Evolutionary conservation across 2,888 invertebrate genomes (phyloP).

Genomic region (Drosophila mulleri): DNA sequence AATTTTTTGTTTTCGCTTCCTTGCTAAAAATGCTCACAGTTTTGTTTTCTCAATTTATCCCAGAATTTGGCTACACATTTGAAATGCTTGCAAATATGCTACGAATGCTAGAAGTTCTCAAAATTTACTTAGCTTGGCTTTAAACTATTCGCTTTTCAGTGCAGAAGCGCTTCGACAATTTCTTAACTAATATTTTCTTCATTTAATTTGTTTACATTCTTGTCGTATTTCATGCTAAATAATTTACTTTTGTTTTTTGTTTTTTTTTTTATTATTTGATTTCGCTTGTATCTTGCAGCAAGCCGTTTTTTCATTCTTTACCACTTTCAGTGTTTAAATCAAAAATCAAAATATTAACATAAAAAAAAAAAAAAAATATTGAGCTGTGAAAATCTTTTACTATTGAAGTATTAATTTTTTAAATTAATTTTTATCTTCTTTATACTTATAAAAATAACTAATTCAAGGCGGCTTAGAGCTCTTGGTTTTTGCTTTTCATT

Average conservation of each 20-base stretch:
- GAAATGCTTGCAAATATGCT: constrained; percentile 66
- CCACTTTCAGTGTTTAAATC: constrained; percentile 66
- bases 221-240: constrained; percentile 41
- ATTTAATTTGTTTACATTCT: constrained; percentile 37
- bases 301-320: constrained; percentile 43
- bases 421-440: constrained; percentile 55
- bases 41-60: constrained; percentile 27
- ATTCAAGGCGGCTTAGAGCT: constrained; percentile 81
- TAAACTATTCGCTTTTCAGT: constrained; percentile 60
- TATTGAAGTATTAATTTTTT: constrained; percentile 63
- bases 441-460: constrained; percentile 77
- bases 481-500: constrained; percentile 63
- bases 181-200: constrained; percentile 41
- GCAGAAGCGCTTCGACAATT: constrained; percentile 65
- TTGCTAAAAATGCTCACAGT: constrained; percentile 55
- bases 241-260: constrained; percentile 28
- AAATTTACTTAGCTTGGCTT: constrained; percentile 63
- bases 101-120: constrained; percentile 47
- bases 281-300: constrained; percentile 43
- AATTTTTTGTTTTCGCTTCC: constrained; percentile 34
- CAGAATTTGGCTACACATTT: constrained; percentile 71
- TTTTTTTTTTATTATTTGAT: constrained; percentile 27
- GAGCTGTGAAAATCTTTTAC: constrained; percentile 44
- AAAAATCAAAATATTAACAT: constrained; percentile 45
- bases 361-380: constrained; percentile 26